Evolutionary conservation across 2,888 invertebrate species (phyloP).

Genomic region (Cenopis cana): DNA sequence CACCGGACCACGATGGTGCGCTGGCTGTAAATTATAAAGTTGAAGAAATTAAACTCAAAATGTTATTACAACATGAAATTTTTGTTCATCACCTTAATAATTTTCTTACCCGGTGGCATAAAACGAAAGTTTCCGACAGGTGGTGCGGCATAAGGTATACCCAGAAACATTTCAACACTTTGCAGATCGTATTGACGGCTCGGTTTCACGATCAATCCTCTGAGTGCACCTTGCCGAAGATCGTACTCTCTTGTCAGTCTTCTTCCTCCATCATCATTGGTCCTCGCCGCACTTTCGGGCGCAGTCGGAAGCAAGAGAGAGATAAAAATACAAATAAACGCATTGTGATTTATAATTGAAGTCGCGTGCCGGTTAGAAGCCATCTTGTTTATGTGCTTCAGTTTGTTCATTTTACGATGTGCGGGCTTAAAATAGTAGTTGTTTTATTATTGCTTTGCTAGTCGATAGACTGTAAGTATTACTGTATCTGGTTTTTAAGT

Average conservation of each 20-base stretch:
- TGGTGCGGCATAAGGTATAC: slow-evolving; percentile 93
- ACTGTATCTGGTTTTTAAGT: neutral
- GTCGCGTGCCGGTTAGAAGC: slow-evolving; percentile 77
- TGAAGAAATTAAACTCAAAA: neutral
- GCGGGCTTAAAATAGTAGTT: slow-evolving; percentile 69
- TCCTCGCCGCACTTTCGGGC: slow-evolving; percentile 70
- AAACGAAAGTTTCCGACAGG: slow-evolving; percentile 91
- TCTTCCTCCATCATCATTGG: slow-evolving; percentile 68
- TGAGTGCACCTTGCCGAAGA: slow-evolving; percentile 88
- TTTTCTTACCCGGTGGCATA: slow-evolving; percentile 90
- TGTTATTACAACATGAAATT: neutral
- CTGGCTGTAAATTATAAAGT: slow-evolving; percentile 81
- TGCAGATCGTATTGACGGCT: slow-evolving; percentile 86
- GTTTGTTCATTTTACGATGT: slow-evolving; percentile 68
- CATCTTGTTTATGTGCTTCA: slow-evolving; percentile 77
- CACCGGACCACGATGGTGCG: slow-evolving; percentile 92
- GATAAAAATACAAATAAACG: slow-evolving; percentile 82
- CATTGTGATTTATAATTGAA: slow-evolving; percentile 75
- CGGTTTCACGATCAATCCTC: slow-evolving; percentile 88
- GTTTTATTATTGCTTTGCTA: slow-evolving; percentile 69
- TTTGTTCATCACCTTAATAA: neutral
- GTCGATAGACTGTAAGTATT: neutral
- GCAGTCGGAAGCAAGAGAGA: slow-evolving; percentile 77
- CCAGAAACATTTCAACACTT: slow-evolving; percentile 90
- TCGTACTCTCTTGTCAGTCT: slow-evolving; percentile 86